Conservation (phyloP, 2,797 vertebrate genomes). For the Philypnodon macrostomus region DNA sequence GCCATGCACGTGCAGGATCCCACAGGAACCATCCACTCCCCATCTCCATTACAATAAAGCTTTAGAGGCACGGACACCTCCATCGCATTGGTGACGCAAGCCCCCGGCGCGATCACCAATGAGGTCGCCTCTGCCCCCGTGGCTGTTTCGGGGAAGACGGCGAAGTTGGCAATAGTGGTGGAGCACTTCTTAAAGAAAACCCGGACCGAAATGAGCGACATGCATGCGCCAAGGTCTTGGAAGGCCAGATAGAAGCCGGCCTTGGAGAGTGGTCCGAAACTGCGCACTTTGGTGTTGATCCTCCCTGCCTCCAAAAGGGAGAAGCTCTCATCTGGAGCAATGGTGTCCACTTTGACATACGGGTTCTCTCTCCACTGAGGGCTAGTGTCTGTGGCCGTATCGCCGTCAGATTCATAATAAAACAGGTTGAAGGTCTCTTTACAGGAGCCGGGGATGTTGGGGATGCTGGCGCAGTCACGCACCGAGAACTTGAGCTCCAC, state of each 20-base stretch:
- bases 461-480: constrained; percentile 97
- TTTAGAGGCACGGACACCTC: constrained; percentile 96
- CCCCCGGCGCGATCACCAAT: constrained; percentile 91
- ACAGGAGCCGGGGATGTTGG: constrained; percentile 96
- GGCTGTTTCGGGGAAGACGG: constrained; percentile 92
- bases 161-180: constrained; percentile 92
- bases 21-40: constrained; percentile 98
- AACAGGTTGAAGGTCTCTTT: constrained; percentile 99
- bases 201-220: constrained; percentile 94
- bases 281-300: constrained; percentile 96
- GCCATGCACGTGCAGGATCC: constrained; percentile 91
- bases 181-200: constrained; percentile 98
- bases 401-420: constrained; percentile 92
- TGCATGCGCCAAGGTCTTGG: constrained; percentile 95
- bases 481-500: constrained; percentile 98
- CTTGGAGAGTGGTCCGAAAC: constrained; percentile 94
- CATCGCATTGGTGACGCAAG: constrained; percentile 89
- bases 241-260: constrained; percentile 95
- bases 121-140: constrained; percentile 95
- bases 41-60: constrained; percentile 95
- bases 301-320: constrained; percentile 88
- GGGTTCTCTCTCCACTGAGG: constrained; percentile 97
- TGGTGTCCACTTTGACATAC: constrained; percentile 97
- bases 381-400: constrained; percentile 86
- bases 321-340: constrained; percentile 95